Evolutionary conservation across 2,888 invertebrate genomes (phyloP).

Genomic region (Eustalomyia histrio): DNA sequence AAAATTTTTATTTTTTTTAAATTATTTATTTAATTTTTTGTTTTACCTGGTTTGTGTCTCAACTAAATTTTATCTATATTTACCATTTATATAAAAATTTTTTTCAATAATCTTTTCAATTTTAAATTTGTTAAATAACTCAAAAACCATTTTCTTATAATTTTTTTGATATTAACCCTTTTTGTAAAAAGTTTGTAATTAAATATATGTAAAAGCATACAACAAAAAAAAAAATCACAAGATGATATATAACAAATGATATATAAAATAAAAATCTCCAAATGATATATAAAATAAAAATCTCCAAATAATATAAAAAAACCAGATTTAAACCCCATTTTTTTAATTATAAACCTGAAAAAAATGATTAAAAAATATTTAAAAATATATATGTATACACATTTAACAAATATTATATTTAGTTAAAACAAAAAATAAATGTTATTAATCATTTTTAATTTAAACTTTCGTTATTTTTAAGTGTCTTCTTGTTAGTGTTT

Average conservation of each 20-base stretch:
- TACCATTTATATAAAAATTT: not conserved
- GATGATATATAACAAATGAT: slow-evolving; percentile 8
- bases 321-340: no score
- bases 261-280: slow-evolving; percentile 11
- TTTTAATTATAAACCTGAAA: not conserved
- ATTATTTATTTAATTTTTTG: no score
- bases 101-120: not conserved
- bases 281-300: not conserved
- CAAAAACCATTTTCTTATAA: not conserved
- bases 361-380: slow-evolving; percentile 26
- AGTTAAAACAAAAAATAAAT: slow-evolving; percentile 4
- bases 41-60: slow-evolving; percentile 11
- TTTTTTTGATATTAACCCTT: slow-evolving; percentile 6
- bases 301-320: no score
- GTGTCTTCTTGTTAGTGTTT: slow-evolving; percentile 34
- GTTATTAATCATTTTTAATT: not conserved
- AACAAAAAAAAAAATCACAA: slow-evolving; percentile 10
- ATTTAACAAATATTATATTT: not conserved
- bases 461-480: not conserved
- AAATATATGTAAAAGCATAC: slow-evolving; percentile 28
- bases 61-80: slow-evolving; percentile 8
- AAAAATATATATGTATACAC: slow-evolving; percentile 23
- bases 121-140: not conserved
- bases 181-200: slow-evolving; percentile 52
- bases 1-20: no score